Conservation (phyloP, 2,797 vertebrate species). For the Saxicola maurus region DNA sequence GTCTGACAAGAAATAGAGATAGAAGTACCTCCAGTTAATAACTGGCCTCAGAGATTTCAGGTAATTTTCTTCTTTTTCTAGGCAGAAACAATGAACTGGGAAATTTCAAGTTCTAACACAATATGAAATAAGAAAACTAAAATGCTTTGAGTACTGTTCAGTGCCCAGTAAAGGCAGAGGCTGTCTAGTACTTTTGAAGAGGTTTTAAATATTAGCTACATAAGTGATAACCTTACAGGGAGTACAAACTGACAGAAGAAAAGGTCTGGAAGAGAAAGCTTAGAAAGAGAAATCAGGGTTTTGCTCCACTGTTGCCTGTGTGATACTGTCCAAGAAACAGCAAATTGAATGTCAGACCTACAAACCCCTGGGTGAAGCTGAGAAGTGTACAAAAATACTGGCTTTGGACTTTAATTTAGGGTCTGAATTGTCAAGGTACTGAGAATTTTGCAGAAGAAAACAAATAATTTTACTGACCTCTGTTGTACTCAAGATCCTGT, state of each 20-base stretch:
- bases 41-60: not conserved
- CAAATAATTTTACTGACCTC: not conserved
- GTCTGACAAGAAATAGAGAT: not conserved
- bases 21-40: conserved; percentile 7
- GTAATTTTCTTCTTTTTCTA: not conserved
- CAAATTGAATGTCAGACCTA: not conserved
- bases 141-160: not conserved
- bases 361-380: not conserved
- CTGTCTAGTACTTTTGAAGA: not conserved
- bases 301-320: not conserved
- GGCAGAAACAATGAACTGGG: not conserved
- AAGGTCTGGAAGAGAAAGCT: not conserved
- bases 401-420: not conserved
- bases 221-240: not conserved
- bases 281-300: not conserved
- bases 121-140: not conserved
- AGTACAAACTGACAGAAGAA: not conserved
- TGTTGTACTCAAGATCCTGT: not conserved
- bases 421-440: not conserved
- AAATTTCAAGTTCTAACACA: not conserved
- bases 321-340: not conserved
- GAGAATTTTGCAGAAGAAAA: not conserved
- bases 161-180: not conserved
- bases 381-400: not conserved
- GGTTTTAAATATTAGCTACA: not conserved